phyloP scores from a whole-genome alignment of 2,113 vertebrate species.

The Bos indicus region DNA sequence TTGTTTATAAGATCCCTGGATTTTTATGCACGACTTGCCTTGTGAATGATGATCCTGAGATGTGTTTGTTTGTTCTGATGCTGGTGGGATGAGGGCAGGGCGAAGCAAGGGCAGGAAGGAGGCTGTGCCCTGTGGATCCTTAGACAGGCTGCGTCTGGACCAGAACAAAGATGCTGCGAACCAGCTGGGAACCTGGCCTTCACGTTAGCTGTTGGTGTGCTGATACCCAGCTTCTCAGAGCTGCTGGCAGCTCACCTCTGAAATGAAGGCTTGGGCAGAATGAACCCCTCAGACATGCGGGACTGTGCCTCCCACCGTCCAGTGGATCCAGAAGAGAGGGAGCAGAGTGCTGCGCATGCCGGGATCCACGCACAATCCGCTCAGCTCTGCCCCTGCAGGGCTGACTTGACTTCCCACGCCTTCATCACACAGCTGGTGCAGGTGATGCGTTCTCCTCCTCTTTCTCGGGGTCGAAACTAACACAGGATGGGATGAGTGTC shows the following conservation, averaged over 20 bases:
- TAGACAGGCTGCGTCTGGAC: rapidly evolving
- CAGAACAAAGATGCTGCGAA: rapidly evolving
- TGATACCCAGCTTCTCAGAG: rapidly evolving
- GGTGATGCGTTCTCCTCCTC: not conserved
- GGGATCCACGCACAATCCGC: rapidly evolving
- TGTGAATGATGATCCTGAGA: not conserved
- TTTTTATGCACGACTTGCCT: not conserved
- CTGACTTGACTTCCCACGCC: not conserved
- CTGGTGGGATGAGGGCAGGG: rapidly evolving
- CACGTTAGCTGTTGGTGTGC: rapidly evolving
- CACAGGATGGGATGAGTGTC: rapidly evolving
- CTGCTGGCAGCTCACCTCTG: not conserved
- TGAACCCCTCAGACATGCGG: rapidly evolving
- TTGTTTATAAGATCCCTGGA: not conserved
- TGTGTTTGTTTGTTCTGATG: rapidly evolving
- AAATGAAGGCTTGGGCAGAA: rapidly evolving
- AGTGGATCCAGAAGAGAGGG: not conserved
- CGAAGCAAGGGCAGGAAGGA: not conserved
- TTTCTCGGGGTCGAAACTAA: not conserved
- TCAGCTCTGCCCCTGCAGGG: not conserved
- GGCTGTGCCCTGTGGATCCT: rapidly evolving
- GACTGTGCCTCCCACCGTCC: not conserved
- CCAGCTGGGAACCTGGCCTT: rapidly evolving
- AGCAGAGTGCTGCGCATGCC: rapidly evolving
- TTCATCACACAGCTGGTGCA: not conserved